These are phyloP conservation scores for Ormyrus nitidulus DNA, from an alignment of 2,888 invertebrate species.

Conservation along the genomic window DNA sequence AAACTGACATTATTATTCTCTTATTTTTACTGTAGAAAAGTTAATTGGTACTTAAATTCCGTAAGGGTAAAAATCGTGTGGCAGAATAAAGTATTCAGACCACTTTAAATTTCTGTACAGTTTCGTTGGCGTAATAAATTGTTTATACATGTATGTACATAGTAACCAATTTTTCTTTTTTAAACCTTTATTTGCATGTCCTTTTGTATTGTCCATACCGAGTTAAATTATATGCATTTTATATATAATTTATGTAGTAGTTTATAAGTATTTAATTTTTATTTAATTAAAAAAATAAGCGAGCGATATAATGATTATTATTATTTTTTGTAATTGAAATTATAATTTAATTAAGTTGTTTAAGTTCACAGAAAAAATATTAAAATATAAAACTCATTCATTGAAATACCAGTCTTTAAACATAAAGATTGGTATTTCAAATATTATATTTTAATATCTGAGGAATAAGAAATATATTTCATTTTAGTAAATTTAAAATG, in stretches of 20 bases:
- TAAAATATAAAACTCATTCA: background rate
- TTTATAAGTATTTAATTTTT: too few species aligned
- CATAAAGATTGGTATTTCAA: too few species aligned
- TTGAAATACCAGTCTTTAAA: too few species aligned
- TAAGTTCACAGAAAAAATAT: background rate
- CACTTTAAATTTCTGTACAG: slow-evolving; percentile 31
- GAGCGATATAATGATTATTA: background rate
- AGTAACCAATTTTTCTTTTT: slow-evolving; percentile 22
- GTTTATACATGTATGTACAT: slow-evolving; percentile 25
- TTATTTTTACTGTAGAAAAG: background rate
- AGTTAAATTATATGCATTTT: too few species aligned
- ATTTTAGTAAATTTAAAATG: too few species aligned
- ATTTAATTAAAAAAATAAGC: background rate
- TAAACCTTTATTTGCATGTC: slow-evolving; percentile 26
- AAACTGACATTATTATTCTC: too few species aligned
- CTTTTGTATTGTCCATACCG: background rate
- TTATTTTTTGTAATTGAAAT: background rate
- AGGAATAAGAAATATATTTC: too few species aligned
- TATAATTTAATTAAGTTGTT: background rate
- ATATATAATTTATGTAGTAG: too few species aligned
- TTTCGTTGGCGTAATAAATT: slow-evolving; percentile 39
- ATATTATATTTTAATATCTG: too few species aligned
- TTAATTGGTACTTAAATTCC: background rate
- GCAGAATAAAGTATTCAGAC: slow-evolving; percentile 7
- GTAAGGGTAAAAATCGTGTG: slow-evolving; percentile 18